Conservation (phyloP, 37 sponge, comb jelly and placozoan species). For the Chondrosia reniformis region DNA sequence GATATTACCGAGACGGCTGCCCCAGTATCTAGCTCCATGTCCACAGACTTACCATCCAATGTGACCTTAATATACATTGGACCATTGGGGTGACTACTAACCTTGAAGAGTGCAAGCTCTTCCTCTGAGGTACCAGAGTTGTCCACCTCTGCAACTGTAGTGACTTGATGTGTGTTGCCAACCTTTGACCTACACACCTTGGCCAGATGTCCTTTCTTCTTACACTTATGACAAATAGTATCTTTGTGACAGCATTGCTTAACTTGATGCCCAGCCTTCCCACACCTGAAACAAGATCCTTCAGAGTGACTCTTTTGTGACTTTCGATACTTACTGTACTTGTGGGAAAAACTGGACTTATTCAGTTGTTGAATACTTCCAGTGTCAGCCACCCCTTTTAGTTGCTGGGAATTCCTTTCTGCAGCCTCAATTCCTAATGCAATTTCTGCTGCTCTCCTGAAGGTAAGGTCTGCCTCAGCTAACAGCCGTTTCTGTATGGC, state of each 20-base stretch:
- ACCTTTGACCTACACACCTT: not conserved
- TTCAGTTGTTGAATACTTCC: no score
- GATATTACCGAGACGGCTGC: constrained; percentile 22
- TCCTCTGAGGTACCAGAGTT: not conserved
- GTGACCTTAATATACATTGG: constrained; percentile 1
- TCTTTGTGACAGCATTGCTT: not conserved
- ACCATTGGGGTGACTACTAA: not conserved
- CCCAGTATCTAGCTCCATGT: constrained; percentile 30
- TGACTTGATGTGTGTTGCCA: not conserved
- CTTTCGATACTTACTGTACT: no score
- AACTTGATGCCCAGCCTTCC: not conserved
- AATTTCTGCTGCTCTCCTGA: not conserved
- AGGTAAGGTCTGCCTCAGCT: not conserved
- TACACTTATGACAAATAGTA: constrained; percentile 7
- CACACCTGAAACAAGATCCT: no score
- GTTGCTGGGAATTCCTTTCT: not conserved
- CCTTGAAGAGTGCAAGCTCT: not conserved
- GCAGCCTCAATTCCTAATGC: not conserved
- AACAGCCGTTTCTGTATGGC: not conserved
- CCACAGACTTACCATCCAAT: not conserved
- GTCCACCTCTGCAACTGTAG: not conserved
- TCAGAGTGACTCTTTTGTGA: no score
- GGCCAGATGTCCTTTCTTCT: constrained; percentile 31
- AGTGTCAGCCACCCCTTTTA: not conserved
- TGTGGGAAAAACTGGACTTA: no score